Percentiles rank a stretch among this genome's conserved stretches.
phyloP scores from a whole-genome alignment of 2,888 invertebrate species.

The Micropterix aruncella region DNA sequence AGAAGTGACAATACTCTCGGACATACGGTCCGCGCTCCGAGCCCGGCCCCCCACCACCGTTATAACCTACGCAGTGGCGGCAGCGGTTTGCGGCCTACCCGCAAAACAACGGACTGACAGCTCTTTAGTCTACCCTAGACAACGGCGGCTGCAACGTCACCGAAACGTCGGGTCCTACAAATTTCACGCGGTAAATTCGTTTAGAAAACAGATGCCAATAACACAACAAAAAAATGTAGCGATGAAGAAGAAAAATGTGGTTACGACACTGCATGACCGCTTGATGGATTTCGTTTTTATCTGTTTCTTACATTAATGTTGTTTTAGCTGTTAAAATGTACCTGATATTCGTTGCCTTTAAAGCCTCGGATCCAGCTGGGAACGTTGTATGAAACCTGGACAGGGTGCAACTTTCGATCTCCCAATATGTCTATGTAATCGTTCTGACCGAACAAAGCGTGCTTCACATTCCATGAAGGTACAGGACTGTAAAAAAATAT shows the following conservation, averaged over 20 bases:
- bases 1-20: too few relatives aligned
- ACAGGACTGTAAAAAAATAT: conserved; percentile 53
- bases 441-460: conserved; percentile 86
- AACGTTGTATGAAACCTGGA: conserved; percentile 68
- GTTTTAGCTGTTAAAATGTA: conserved; percentile 21
- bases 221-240: neutral
- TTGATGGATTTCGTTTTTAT: too few relatives aligned
- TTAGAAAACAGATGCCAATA: neutral
- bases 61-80: too few relatives aligned
- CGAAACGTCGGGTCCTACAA: too few relatives aligned
- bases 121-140: too few relatives aligned
- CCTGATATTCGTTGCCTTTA: conserved; percentile 72
- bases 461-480: conserved; percentile 61
- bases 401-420: conserved; percentile 66
- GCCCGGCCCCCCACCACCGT: too few relatives aligned
- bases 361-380: conserved; percentile 87
- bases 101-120: too few relatives aligned
- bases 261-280: neutral
- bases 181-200: too few relatives aligned
- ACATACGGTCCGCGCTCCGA: too few relatives aligned
- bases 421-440: conserved; percentile 96
- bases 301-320: too few relatives aligned
- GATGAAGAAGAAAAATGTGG: neutral
- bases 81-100: too few relatives aligned
- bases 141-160: too few relatives aligned